phyloP scores from a whole-genome alignment of 2,888 invertebrate genomes.

The Euproctis similis region DNA sequence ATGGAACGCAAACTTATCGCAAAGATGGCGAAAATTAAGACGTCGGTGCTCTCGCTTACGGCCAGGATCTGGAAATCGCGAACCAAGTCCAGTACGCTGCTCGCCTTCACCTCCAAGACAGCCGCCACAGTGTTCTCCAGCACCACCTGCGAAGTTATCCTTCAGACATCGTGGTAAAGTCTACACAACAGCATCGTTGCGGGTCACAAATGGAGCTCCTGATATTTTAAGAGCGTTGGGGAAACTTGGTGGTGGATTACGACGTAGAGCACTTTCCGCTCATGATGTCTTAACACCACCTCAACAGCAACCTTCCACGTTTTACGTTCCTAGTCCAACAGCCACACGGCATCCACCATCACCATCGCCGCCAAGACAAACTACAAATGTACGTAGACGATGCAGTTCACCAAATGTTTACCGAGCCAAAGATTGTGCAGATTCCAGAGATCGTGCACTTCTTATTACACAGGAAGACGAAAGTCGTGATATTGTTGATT shows the following conservation, averaged over 20 bases:
- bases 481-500: slow-evolving; percentile 59
- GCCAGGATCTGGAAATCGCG: slow-evolving; percentile 76
- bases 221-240: slow-evolving; percentile 81
- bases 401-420: slow-evolving; percentile 70
- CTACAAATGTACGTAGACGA: slow-evolving; percentile 50
- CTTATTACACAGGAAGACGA: slow-evolving; percentile 57
- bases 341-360: slow-evolving; percentile 61
- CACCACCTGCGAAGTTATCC: slow-evolving; percentile 64
- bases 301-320: slow-evolving; percentile 76
- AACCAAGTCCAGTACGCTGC: slow-evolving; percentile 72
- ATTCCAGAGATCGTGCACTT: slow-evolving; percentile 45
- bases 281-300: slow-evolving; percentile 79
- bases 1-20: slow-evolving; percentile 84
- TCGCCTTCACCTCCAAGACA: slow-evolving; percentile 74
- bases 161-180: slow-evolving; percentile 69
- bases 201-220: slow-evolving; percentile 77
- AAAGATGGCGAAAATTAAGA: slow-evolving; percentile 83
- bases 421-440: slow-evolving; percentile 38
- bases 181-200: slow-evolving; percentile 66
- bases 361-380: slow-evolving; percentile 55
- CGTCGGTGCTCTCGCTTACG: slow-evolving; percentile 81
- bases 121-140: slow-evolving; percentile 66
- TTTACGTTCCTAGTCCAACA: slow-evolving; percentile 82
- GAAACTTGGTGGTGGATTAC: slow-evolving; percentile 81
- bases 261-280: slow-evolving; percentile 80